phyloP scores from a whole-genome alignment of 1,140 invertebrate genomes.

The Calycopis cecrops region DNA sequence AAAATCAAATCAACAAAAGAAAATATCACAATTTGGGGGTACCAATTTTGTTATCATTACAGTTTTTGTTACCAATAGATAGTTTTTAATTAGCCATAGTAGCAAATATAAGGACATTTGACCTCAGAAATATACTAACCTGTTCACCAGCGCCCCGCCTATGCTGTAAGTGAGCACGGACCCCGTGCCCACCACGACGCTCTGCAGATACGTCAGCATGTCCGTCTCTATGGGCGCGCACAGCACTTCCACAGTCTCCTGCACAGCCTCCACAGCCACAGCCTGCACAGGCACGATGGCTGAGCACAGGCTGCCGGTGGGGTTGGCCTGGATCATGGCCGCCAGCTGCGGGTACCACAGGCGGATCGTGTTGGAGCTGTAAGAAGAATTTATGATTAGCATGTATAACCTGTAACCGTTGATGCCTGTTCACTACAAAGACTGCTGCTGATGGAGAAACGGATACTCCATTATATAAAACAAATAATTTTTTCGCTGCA shows the following conservation, averaged over 20 bases:
- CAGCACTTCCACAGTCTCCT: constrained; percentile 4
- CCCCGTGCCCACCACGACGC: constrained; percentile 70
- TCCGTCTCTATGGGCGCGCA: constrained; percentile 55
- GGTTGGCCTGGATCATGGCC: constrained; percentile 62
- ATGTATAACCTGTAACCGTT: no score
- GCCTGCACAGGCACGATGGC: constrained; percentile 39
- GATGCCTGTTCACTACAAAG: no score
- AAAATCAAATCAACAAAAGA: no score
- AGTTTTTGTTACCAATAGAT: no score
- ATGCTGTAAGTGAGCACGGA: constrained; percentile 71
- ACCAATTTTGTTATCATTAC: no score
- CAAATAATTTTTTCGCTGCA: no score
- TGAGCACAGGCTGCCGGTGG: constrained; percentile 41
- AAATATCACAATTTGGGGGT: no score
- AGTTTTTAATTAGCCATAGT: no score
- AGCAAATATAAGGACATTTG: no score
- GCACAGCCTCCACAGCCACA: constrained; percentile 6
- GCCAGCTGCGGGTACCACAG: constrained; percentile 80
- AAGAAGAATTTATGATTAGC: background rate
- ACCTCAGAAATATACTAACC: no score
- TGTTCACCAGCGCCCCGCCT: constrained; percentile 66
- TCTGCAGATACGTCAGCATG: constrained; percentile 75
- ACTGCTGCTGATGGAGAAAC: no score
- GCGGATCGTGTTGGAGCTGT: constrained; percentile 70
- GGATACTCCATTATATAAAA: no score